These are phyloP conservation scores for Cephus cinctus DNA, from an alignment of 1,140 invertebrate genomes.

Conservation along the genomic window DNA sequence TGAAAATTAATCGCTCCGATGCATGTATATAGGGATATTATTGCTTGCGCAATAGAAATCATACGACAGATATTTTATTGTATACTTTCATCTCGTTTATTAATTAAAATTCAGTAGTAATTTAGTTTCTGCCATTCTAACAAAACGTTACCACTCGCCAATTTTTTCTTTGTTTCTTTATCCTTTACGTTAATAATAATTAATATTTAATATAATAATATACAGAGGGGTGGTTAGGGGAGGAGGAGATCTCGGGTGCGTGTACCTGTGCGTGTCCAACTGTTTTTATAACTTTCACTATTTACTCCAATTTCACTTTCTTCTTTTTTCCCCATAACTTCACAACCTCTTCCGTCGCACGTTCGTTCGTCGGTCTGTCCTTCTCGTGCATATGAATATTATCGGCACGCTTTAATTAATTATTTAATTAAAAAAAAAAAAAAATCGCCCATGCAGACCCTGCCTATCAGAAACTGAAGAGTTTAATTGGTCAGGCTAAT, in stretches of 20 bases:
- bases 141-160: constrained; percentile 53
- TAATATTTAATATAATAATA: constrained; percentile 52
- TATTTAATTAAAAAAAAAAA: no score
- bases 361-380: neutral
- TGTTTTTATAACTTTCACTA: constrained; percentile 15
- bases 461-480: no score
- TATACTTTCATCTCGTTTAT: constrained; percentile 59
- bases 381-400: neutral
- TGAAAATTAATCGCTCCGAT: neutral
- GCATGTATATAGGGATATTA: neutral
- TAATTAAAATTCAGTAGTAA: constrained; percentile 59
- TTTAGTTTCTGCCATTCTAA: constrained; percentile 57
- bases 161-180: constrained; percentile 29
- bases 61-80: constrained; percentile 45
- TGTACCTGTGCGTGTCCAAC: constrained; percentile 18
- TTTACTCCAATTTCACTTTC: no score
- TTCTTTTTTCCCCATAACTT: no score
- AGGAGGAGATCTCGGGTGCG: constrained; percentile 24
- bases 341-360: neutral
- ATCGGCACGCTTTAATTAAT: no score
- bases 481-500: constrained; percentile 1
- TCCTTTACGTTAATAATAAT: constrained; percentile 51
- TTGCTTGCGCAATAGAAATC: no score
- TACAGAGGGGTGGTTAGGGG: constrained; percentile 32
- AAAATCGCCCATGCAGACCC: no score